Conservation (phyloP, 2,888 invertebrate genomes). For the Rhogogaster chlorosoma region DNA sequence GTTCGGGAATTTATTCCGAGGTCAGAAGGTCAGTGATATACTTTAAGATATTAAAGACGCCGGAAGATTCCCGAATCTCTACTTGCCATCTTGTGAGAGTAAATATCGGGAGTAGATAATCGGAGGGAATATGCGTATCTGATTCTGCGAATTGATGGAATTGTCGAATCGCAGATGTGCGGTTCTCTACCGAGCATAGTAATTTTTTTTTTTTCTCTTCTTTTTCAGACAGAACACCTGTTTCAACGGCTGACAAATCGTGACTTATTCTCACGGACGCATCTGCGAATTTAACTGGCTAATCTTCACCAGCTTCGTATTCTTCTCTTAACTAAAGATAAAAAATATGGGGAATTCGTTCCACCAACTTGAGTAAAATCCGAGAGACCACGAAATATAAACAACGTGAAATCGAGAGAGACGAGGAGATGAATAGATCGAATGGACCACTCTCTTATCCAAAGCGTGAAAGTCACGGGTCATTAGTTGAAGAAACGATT, state of each 20-base stretch:
- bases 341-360: background rate
- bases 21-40: background rate
- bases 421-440: constrained; percentile 22
- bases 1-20: background rate
- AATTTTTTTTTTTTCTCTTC: background rate
- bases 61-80: background rate
- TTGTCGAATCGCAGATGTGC: background rate
- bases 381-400: background rate
- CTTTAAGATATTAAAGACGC: background rate
- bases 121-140: background rate
- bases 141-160: background rate
- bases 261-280: background rate
- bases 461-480: constrained; percentile 25
- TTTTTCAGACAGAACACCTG: background rate
- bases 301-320: background rate
- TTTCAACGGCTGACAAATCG: background rate
- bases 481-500: constrained; percentile 19
- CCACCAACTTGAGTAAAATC: background rate
- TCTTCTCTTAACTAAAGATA: background rate
- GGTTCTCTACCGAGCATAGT: background rate
- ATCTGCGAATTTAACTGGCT: background rate
- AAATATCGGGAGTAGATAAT: constrained; percentile 3
- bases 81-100: background rate
- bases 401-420: background rate
- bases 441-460: constrained; percentile 13